Base-by-base conservation (phyloP, 1,140 invertebrate species). In the Trypoxylus dichotomus region DNA sequence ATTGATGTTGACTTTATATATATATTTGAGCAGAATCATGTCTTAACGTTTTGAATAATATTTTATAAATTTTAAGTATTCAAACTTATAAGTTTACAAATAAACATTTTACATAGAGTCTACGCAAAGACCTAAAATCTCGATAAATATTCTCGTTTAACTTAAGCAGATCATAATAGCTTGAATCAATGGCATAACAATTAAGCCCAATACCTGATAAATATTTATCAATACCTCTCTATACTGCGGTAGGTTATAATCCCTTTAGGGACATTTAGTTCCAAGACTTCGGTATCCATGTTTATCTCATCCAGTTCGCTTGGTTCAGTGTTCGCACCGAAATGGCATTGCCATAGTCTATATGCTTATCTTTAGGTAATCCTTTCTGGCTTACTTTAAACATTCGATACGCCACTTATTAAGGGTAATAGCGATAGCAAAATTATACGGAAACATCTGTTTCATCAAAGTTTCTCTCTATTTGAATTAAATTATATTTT, bases 301-400 rank as follows among this genome's bases (percentile, higher is more conserved):
- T 68, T 68, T 68, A 68, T 68, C 60, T 68, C 60, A 68, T 68
- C 60, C 60, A 68, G 60, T 68, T 68, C 19, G 60, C 8, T 68
- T 68, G 60, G 60, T 68, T 29, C 60, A 68, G 13, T 27, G 15
- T 58, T 58, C 47, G 7, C 47, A 54, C 47, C n/a, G 7, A 19
- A 68, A 68, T 68, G 21, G 1, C 27, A 15, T 68, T 24, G 21
- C 21, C 60, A 24, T 68, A 15, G 21, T 29, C 60, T 68, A 24
- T 68, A 24, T 68, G 2, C 27, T 68, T 24, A 21, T 68, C 13
- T 29, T 68, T 24, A 68, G 60, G 47, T 54, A 54, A 54, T 54
- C 47, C 47, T 54, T 54, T n/a, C 47, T 13, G 47, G 19, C 6
- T 54, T 54, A 19, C 19, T 54, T 54, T 54, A 13, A 19, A 54